Conservation (phyloP, 2,797 vertebrate genomes). For the Triplophysa bombifrons region DNA sequence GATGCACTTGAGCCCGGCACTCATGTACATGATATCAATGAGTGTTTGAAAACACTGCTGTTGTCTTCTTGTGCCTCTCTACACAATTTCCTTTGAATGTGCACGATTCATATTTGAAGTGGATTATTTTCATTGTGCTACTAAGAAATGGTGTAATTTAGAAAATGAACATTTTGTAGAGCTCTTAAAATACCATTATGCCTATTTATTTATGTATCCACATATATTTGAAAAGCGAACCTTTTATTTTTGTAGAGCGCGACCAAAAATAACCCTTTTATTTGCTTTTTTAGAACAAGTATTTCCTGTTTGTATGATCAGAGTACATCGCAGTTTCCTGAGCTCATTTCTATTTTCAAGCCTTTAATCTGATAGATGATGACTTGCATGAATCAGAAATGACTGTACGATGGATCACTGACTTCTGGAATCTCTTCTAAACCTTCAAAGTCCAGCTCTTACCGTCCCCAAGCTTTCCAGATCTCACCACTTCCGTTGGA, state of each 20-base stretch:
- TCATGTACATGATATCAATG: slow-evolving; percentile 26
- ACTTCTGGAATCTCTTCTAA: slow-evolving; percentile 35
- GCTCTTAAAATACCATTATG: slow-evolving; percentile 28
- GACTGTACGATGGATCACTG: slow-evolving; percentile 43
- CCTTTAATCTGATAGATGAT: slow-evolving; percentile 52
- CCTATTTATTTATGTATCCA: background rate
- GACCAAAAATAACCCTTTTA: background rate
- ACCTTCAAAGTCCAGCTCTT: slow-evolving; percentile 43
- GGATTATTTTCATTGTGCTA: slow-evolving; percentile 38
- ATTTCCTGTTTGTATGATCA: slow-evolving; percentile 49
- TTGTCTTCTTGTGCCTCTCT: slow-evolving; percentile 43
- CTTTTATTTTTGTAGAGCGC: too few relatives aligned
- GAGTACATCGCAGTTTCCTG: slow-evolving; percentile 20
- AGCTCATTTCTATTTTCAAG: slow-evolving; percentile 44
- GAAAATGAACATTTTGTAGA: slow-evolving; percentile 16
- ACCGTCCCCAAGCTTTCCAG: slow-evolving; percentile 38
- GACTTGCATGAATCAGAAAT: slow-evolving; percentile 45
- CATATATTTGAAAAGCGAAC: too few relatives aligned
- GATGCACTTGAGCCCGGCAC: slow-evolving; percentile 39
- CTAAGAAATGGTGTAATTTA: slow-evolving; percentile 31
- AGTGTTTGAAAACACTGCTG: slow-evolving; percentile 40
- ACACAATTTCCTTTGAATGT: slow-evolving; percentile 41
- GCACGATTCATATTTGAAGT: slow-evolving; percentile 54
- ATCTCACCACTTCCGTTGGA: slow-evolving; percentile 59
- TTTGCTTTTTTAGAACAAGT: slow-evolving; percentile 10